Conservation (phyloP, 2,113 vertebrate genomes). For the Cromileptes altivelis region DNA sequence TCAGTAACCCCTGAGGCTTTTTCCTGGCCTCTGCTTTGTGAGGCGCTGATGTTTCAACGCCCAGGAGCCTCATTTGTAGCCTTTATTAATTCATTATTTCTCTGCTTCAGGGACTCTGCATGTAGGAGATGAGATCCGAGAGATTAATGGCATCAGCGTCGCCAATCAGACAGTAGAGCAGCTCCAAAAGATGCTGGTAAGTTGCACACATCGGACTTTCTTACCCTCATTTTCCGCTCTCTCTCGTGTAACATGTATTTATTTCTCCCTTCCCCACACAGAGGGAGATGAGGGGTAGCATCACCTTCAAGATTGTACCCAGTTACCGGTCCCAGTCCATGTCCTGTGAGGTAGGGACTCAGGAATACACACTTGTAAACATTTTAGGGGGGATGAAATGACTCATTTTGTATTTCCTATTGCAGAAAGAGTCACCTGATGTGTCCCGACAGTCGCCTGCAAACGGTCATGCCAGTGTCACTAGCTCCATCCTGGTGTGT, state of each 20-base stretch:
- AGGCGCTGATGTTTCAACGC: neutral
- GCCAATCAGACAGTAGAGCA: constrained; percentile 99
- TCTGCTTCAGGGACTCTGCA: constrained; percentile 93
- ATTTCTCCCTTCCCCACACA: constrained; percentile 63
- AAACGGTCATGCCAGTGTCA: constrained; percentile 93
- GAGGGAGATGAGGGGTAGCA: constrained; percentile 99
- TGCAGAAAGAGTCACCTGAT: constrained; percentile 82
- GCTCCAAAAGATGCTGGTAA: constrained; percentile 99
- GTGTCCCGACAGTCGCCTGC: constrained; percentile 78
- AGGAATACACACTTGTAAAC: neutral
- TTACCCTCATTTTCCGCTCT: too few relatives aligned
- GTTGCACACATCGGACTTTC: constrained; percentile 57
- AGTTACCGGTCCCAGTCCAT: constrained; percentile 96
- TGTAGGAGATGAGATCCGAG: constrained; percentile 96
- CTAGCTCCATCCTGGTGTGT: constrained; percentile 99
- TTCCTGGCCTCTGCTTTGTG: constrained; percentile 1
- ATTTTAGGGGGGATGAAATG: neutral
- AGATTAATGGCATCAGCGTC: constrained; percentile 98
- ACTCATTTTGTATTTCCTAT: neutral
- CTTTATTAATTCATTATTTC: constrained; percentile 20
- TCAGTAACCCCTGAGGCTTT: neutral
- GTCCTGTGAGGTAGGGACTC: constrained; percentile 92
- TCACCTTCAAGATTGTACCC: constrained; percentile 99
- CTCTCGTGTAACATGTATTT: too few relatives aligned
- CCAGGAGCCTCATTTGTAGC: constrained; percentile 24